Evolutionary conservation across 2,797 vertebrate species (phyloP).

Genomic region (Pogoniulus pusillus): DNA sequence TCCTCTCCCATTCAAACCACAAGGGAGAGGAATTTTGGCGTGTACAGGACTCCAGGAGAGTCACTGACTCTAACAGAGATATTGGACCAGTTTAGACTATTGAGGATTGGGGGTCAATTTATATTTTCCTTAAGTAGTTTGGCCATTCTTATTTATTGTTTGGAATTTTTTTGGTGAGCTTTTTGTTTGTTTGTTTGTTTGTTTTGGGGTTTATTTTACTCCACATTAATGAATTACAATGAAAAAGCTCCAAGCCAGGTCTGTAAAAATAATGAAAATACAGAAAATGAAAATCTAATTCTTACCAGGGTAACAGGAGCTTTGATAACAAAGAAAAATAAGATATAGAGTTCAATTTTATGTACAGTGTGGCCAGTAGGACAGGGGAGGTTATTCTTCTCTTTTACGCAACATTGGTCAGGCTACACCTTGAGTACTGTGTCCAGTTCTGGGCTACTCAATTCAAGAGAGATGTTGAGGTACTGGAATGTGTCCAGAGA

Average conservation of each 20-base stretch:
- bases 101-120: not conserved
- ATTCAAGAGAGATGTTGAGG: too few species aligned
- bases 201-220: not conserved
- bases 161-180: not conserved
- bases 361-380: too few species aligned
- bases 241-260: not conserved
- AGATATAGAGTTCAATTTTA: not conserved
- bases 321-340: not conserved
- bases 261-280: not conserved
- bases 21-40: too few species aligned
- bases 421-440: too few species aligned
- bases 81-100: not conserved
- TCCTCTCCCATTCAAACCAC: too few species aligned
- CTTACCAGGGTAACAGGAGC: not conserved
- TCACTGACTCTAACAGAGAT: not conserved
- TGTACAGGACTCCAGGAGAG: too few species aligned
- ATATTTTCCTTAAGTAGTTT: not conserved
- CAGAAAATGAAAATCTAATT: not conserved
- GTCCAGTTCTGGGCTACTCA: too few species aligned
- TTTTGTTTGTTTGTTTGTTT: not conserved
- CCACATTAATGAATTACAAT: not conserved
- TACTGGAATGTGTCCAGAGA: too few species aligned
- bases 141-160: fast-evolving
- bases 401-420: too few species aligned
- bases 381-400: too few species aligned